Base-by-base conservation (phyloP, 2,888 invertebrate species). In the Athripsodes cinereus region DNA sequence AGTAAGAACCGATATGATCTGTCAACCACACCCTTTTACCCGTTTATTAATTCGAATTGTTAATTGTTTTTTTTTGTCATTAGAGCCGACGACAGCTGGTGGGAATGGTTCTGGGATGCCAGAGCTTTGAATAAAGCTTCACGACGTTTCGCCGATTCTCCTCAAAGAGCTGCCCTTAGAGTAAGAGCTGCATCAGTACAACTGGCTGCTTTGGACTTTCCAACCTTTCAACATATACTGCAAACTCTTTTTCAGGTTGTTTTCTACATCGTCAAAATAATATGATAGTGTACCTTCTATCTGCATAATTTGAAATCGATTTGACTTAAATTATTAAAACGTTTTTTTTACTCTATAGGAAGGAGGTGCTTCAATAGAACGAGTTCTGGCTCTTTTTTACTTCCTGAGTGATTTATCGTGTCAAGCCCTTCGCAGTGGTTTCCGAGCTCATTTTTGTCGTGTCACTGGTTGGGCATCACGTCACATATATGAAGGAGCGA, bases 371-470 rank as follows among this genome's bases (percentile, higher is more conserved):
- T 75, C 78, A 13, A 78, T 80, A 60, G 81, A 83, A 61, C 69
- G 81, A 16, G 80, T 82, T 0, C 66, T 82, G 31, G 75, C 81
- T 1, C 74, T 82, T 49, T 72, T 82, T 40, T 81, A 79, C 57
- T 82, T 82, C 64, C 74, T 82, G 2, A 78, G 81, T 48, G 82
- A 82, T 65, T 74, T 82, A 11, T 79, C 81, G 55, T 75, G 79
- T 1, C 70, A 79, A 22, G 81, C 75, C 18, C 76, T 73, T 56
- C 70, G 71, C 22, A 72, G 80, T 74, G 22, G 78, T 71, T 59
- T 70, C 69, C 34, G 72, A 70, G 1, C 75, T 72, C 11, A 79
- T 16, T 82, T 82, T 75, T 77, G 79, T 65, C 66, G 78, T n/a
- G 75, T 82, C 8, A 75, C 81, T 0, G 75, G 79, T 65, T 82